Percentiles rank a stretch among this genome's conserved stretches.
Conservation (phyloP, 2,113 vertebrate genomes). For the Cololabis saira region DNA sequence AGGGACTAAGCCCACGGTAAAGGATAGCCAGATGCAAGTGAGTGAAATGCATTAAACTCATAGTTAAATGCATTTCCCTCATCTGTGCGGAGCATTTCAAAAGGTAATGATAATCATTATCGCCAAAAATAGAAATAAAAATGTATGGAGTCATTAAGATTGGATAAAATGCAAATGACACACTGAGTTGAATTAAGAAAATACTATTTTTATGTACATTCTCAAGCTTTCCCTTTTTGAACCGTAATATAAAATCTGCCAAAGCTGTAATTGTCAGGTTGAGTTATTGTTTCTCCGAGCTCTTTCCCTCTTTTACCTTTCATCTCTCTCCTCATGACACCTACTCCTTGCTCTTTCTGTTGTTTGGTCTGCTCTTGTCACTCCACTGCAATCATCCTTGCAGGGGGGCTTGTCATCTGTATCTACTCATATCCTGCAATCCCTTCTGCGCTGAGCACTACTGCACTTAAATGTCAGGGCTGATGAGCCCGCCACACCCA, state of each 20-base stretch:
- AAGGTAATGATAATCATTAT: background rate
- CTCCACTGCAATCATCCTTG: conserved; percentile 95
- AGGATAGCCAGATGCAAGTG: too few relatives aligned
- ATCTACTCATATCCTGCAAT: conserved; percentile 91
- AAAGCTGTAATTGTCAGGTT: conserved; percentile 67
- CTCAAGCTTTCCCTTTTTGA: conserved; percentile 33
- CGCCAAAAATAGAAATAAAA: background rate
- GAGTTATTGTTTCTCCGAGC: conserved; percentile 69
- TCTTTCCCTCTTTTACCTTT: conserved; percentile 70
- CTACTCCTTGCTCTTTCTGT: conserved; percentile 71
- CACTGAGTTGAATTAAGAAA: conserved; percentile 4
- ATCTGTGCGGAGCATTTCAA: background rate
- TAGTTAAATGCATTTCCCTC: too few relatives aligned
- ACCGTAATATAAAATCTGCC: conserved; percentile 52
- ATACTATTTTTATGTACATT: conserved; percentile 3
- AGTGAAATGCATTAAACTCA: too few relatives aligned
- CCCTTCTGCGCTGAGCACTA: conserved; percentile 94
- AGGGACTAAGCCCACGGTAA: too few relatives aligned
- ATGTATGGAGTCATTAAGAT: background rate
- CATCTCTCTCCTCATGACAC: conserved; percentile 68
- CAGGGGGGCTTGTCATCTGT: conserved; percentile 86
- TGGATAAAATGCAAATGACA: background rate
- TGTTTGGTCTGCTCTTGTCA: conserved; percentile 79
- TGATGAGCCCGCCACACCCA: conserved; percentile 86
- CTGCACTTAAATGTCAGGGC: conserved; percentile 98